These are phyloP conservation scores for Varanus komodoensis DNA, from an alignment of 2,113 vertebrate genomes.

Conservation along the genomic window DNA sequence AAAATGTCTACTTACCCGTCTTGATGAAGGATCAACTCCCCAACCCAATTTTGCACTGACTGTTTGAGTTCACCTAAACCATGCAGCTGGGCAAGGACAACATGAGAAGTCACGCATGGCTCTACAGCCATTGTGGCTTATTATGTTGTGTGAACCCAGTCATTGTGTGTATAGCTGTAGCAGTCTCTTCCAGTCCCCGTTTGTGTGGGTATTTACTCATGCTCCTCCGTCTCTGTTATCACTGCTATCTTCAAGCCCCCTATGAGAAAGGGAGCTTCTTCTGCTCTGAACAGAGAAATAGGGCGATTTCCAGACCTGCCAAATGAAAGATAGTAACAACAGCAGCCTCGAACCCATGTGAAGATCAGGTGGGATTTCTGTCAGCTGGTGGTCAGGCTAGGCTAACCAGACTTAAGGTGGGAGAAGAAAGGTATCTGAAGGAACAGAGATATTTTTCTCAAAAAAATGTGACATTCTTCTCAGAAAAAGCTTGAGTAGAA, in stretches of 20 bases:
- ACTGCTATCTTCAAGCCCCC: not conserved
- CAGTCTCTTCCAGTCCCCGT: not conserved
- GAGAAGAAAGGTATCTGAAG: too few species aligned
- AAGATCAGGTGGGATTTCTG: too few species aligned
- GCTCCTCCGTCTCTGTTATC: not conserved
- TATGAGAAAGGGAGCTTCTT: not conserved
- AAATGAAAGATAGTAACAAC: not conserved
- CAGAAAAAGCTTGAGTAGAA: too few species aligned
- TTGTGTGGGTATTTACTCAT: not conserved
- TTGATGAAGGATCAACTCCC: not conserved
- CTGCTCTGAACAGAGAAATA: not conserved
- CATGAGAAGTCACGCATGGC: too few species aligned
- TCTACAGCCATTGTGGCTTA: too few species aligned
- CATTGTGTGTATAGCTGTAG: not conserved
- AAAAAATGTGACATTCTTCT: too few species aligned
- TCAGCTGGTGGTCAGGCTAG: too few species aligned
- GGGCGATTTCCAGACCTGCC: not conserved
- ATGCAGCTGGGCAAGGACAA: too few species aligned
- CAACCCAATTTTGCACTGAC: not conserved
- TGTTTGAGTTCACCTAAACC: not conserved
- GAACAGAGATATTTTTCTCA: too few species aligned
- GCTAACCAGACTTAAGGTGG: too few species aligned
- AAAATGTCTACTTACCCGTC: not conserved
- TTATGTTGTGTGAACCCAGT: too few species aligned
- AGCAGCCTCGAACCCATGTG: too few species aligned